phyloP scores from a whole-genome alignment of 2,797 vertebrate genomes.

The Denticeps clupeoides region DNA sequence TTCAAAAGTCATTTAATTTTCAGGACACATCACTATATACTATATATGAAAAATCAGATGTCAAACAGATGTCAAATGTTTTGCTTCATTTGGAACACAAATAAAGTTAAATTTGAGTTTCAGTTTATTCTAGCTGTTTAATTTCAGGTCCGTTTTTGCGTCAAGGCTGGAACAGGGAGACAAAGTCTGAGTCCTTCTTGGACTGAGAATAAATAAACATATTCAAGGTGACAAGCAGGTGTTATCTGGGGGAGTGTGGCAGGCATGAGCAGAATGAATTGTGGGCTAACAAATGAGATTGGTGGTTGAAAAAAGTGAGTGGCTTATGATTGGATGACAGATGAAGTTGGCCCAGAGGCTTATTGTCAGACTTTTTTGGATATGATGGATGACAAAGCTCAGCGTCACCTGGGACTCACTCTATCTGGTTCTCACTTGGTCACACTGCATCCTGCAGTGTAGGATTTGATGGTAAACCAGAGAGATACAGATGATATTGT shows the following conservation, averaged over 20 bases:
- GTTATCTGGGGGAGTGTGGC: constrained; percentile 29
- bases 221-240: constrained; percentile 55
- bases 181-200: constrained; percentile 26
- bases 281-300: constrained; percentile 44
- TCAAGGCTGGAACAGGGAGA: constrained; percentile 39
- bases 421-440: constrained; percentile 16
- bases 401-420: constrained; percentile 23
- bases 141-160: too few species aligned
- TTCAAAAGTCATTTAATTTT: too few species aligned
- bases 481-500: too few species aligned
- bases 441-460: constrained; percentile 16
- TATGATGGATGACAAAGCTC: constrained; percentile 29
- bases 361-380: constrained; percentile 20
- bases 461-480: too few species aligned
- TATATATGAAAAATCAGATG: not conserved
- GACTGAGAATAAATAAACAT: constrained; percentile 54
- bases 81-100: constrained; percentile 22
- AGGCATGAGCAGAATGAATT: constrained; percentile 43
- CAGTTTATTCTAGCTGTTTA: too few species aligned
- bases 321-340: constrained; percentile 45
- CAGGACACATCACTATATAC: too few species aligned
- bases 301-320: not conserved
- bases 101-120: constrained; percentile 46
- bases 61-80: too few species aligned
- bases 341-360: constrained; percentile 32